phyloP scores from a whole-genome alignment of 2,888 invertebrate species.

The Antheraea yamamai region DNA sequence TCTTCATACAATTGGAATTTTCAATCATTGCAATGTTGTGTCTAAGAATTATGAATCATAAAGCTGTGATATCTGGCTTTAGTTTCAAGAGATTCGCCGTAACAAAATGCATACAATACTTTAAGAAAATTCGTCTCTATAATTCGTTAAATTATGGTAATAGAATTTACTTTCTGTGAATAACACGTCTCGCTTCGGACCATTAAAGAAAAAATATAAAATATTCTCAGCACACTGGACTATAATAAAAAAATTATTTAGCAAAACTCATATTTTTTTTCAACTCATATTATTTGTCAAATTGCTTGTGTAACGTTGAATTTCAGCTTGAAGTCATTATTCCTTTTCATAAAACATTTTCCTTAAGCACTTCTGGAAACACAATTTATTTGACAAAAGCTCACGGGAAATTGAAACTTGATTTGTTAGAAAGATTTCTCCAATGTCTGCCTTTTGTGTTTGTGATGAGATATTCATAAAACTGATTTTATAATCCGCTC shows the following conservation, averaged over 20 bases:
- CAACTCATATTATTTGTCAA: neutral
- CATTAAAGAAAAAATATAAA: neutral
- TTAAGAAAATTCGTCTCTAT: neutral
- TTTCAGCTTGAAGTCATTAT: neutral
- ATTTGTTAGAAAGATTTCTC: constrained; percentile 16
- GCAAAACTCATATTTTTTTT: neutral
- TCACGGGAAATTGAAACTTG: constrained; percentile 22
- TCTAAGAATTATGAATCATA: neutral
- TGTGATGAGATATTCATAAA: neutral
- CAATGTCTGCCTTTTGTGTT: constrained; percentile 8
- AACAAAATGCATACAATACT: neutral
- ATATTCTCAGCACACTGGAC: neutral
- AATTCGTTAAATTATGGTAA: neutral
- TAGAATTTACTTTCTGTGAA: neutral
- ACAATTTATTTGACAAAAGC: constrained; percentile 22
- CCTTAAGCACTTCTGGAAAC: constrained; percentile 14
- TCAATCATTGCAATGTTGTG: neutral
- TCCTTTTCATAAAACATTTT: constrained; percentile 14
- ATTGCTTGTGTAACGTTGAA: neutral
- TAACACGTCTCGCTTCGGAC: neutral
- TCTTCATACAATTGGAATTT: no score
- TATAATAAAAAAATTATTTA: neutral
- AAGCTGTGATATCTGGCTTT: neutral
- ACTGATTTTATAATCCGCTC: neutral
- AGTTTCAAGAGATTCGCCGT: neutral